Base-by-base conservation (phyloP, 2,888 invertebrate genomes). In the Uloborus plumipes region DNA sequence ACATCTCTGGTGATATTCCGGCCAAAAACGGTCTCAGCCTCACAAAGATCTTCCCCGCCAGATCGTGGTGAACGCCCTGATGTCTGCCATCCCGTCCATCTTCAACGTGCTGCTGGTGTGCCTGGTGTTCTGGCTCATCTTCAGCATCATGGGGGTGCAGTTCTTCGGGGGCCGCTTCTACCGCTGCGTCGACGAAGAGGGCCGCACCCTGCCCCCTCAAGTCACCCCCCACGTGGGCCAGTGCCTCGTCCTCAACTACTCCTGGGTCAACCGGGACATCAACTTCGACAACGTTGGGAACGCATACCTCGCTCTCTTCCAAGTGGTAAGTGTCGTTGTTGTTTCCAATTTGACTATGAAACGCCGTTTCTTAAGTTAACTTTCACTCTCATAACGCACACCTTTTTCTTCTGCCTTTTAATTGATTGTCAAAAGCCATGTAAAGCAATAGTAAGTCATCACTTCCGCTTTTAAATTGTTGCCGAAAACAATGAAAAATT, bases 101-200 rank as follows among this genome's bases (percentile, higher is more conserved):
- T 97, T 97, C 93, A 98, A 99, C 92, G 98, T 99, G 91, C 92
- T 99, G 90, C 93, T 99, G 90, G 98, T 99, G 91, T 98, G 98
- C 92, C 94, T 99, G 89, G 98, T 99, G 91, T 98, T 99, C 92
- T 99, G 98, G 98, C 93, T 99, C 88, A 98, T 99, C 90, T 99
- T 99, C 91, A 96, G 98, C 89, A 99, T 99, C 88, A 98, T 99
- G 96, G 98, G 98, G 87, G 98, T 98, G 84, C 97, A 99, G 90
- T 93, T 98, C 88, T 98, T 98, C 90, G 95, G 96, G 90, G 98
- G 98, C 89, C 96, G 96, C 92, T 98, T 97, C 91, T 95, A 93
- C 90, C 90, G 96, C 94, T 97, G 97, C 90, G 93, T 95, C 85
- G 95, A 96, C 89, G 94, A 94, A 88, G 94, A 94, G 1, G 94